A percentile compares a stretch with the other conserved stretches of the same genome.
Evolutionary conservation across 2,113 vertebrate species (phyloP).

Genomic region (Willisornis vidua): DNA sequence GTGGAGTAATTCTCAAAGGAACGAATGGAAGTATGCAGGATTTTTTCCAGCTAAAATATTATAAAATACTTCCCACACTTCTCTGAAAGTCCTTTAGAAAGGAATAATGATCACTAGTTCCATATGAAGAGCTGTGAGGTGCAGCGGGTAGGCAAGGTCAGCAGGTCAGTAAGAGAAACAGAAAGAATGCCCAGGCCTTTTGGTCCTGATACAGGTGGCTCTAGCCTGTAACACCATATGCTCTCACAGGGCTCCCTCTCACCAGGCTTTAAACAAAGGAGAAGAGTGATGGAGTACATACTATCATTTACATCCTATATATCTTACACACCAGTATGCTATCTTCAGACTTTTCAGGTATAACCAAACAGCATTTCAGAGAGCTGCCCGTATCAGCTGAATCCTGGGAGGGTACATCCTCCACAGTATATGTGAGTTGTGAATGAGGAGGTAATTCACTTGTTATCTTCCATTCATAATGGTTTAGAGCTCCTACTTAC

Average conservation of each 20-base stretch:
- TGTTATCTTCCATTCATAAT: neutral
- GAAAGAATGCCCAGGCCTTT: neutral
- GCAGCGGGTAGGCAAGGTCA: neutral
- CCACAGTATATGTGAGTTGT: rapidly evolving
- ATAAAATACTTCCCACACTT: neutral
- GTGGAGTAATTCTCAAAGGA: neutral
- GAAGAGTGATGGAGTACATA: neutral
- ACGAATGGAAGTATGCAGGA: neutral
- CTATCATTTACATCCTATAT: neutral
- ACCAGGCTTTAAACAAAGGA: neutral
- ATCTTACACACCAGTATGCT: neutral
- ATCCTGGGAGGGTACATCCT: neutral
- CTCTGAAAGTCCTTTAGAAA: neutral
- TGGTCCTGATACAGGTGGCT: neutral
- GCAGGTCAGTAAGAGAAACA: neutral
- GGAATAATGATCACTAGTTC: neutral
- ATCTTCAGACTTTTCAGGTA: neutral
- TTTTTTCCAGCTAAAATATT: neutral
- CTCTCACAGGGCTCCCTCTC: neutral
- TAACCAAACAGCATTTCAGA: neutral
- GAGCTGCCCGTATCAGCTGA: neutral
- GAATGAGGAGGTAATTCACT: neutral
- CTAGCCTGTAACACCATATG: neutral
- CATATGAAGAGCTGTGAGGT: neutral
- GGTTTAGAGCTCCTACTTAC: neutral